phyloP scores from a whole-genome alignment of 2,113 vertebrate genomes.

The Prolemur simus region DNA sequence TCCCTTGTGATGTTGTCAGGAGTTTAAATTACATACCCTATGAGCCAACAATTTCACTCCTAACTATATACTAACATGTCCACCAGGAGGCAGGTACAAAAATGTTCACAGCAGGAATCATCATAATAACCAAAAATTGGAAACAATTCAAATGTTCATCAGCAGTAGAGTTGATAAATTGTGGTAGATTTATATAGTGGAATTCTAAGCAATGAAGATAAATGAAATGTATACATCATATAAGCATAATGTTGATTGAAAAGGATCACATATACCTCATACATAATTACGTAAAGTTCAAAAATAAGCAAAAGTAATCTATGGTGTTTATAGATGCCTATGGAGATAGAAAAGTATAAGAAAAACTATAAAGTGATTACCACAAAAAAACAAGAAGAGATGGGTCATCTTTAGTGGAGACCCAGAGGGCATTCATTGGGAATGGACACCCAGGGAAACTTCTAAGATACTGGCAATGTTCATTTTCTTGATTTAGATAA shows the following conservation, averaged over 20 bases:
- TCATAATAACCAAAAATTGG: neutral
- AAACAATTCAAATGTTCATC: neutral
- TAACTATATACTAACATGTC: neutral
- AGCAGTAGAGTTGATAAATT: neutral
- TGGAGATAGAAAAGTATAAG: neutral
- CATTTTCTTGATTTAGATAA: neutral
- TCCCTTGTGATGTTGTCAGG: neutral
- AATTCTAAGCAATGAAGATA: neutral
- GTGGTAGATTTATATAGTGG: neutral
- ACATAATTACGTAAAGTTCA: neutral
- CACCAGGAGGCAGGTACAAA: neutral
- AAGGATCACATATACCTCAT: neutral
- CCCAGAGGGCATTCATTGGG: neutral
- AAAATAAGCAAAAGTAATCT: slow-evolving; percentile 13
- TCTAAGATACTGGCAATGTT: neutral
- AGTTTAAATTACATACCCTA: neutral
- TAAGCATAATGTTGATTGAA: neutral
- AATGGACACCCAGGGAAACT: neutral
- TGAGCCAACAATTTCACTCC: neutral
- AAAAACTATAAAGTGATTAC: neutral
- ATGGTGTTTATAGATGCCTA: neutral
- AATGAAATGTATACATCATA: neutral
- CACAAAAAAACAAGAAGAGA: neutral
- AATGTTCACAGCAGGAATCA: neutral
- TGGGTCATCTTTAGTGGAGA: neutral